phyloP scores from a whole-genome alignment of 1,140 invertebrate genomes.

The Diorhabda elongata region DNA sequence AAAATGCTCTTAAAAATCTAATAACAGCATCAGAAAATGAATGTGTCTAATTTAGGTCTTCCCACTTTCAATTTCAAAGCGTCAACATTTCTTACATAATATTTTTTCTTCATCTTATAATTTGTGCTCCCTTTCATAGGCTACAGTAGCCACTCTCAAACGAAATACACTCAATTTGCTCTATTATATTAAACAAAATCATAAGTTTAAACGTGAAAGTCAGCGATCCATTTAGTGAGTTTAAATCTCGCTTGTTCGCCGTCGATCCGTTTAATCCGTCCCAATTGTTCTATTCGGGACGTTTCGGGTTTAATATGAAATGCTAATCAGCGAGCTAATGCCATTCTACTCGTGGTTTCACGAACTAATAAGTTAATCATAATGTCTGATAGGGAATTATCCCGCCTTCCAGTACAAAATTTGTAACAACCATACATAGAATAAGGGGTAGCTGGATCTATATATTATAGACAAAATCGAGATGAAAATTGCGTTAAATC shows the following conservation, averaged over 20 bases:
- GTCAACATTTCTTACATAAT: too few relatives aligned
- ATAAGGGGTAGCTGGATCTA: too few relatives aligned
- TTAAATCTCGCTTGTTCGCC: neutral
- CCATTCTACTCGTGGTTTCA: neutral
- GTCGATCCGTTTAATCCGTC: neutral
- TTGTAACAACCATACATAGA: neutral
- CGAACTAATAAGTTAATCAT: conserved; percentile 2
- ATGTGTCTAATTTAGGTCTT: too few relatives aligned
- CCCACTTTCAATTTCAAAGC: too few relatives aligned
- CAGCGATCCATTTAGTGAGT: neutral
- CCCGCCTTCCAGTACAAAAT: neutral
- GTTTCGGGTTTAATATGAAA: conserved; percentile 2
- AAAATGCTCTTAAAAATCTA: too few relatives aligned
- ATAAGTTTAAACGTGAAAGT: neutral
- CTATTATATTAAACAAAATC: conserved; percentile 3
- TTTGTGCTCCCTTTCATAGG: too few relatives aligned
- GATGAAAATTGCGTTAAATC: too few relatives aligned
- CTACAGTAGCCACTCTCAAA: neutral
- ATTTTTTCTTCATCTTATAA: too few relatives aligned
- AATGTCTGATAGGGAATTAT: conserved; percentile 1
- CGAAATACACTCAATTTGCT: neutral
- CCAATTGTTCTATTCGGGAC: neutral
- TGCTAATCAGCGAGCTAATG: conserved; percentile 1
- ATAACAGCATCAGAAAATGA: too few relatives aligned
- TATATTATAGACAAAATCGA: too few relatives aligned